Evolutionary conservation across 2,888 invertebrate species (phyloP).

Genomic region (Tethea ocularis): DNA sequence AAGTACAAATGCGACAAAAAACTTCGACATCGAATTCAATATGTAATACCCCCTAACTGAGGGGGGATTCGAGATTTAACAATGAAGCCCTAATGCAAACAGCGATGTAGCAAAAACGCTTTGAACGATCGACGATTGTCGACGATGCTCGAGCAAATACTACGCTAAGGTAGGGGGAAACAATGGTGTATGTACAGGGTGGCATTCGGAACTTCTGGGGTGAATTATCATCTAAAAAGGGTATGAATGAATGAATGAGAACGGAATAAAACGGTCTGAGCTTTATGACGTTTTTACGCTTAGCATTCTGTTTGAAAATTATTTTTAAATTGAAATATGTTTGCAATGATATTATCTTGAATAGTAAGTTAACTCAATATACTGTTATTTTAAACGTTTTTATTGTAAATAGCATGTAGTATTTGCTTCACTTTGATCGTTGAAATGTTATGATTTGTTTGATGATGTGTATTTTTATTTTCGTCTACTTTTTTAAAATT

Average conservation of each 20-base stretch:
- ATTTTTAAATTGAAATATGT: slow-evolving; percentile 16
- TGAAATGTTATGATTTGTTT: background rate
- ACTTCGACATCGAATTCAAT: slow-evolving; percentile 39
- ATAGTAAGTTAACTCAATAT: too few relatives aligned
- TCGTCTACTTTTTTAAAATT: background rate
- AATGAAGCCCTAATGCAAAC: slow-evolving; percentile 58
- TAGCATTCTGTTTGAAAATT: slow-evolving; percentile 5
- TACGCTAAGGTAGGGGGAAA: slow-evolving; percentile 27
- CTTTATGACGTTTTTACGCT: background rate
- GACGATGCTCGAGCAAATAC: slow-evolving; percentile 56
- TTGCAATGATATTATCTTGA: slow-evolving; percentile 9
- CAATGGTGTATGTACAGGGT: slow-evolving; percentile 31
- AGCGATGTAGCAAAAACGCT: slow-evolving; percentile 56
- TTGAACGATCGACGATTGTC: slow-evolving; percentile 53
- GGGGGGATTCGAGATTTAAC: slow-evolving; percentile 27
- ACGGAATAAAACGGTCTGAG: background rate
- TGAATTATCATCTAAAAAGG: slow-evolving; percentile 35
- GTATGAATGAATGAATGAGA: background rate
- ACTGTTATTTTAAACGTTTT: slow-evolving; percentile 12
- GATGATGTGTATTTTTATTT: background rate
- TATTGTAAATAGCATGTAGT: background rate
- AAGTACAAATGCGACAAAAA: slow-evolving; percentile 47
- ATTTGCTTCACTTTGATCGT: background rate
- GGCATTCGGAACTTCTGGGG: slow-evolving; percentile 18
- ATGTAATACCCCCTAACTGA: slow-evolving; percentile 30